Evolutionary conservation across 2,888 invertebrate species (phyloP).

Genomic region (Phymatocera aterrima): DNA sequence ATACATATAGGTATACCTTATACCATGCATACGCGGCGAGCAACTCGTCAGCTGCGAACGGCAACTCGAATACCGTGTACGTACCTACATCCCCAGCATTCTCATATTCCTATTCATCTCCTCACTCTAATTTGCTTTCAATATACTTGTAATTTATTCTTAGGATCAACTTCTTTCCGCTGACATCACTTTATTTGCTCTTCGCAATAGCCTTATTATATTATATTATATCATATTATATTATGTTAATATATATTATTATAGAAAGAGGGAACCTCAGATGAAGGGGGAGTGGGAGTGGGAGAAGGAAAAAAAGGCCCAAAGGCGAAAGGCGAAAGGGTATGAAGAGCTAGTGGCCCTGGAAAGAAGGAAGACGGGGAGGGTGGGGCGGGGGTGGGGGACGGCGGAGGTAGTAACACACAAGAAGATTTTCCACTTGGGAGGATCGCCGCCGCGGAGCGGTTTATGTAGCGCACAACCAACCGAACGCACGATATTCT

Average conservation of each 20-base stretch:
- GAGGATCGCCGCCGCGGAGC: not conserved
- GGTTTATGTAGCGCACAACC: not conserved
- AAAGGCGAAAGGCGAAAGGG: slow-evolving; percentile 3
- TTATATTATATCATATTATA: too few relatives aligned
- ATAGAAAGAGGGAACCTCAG: too few relatives aligned
- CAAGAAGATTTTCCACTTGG: slow-evolving; percentile 42
- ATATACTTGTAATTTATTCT: too few relatives aligned
- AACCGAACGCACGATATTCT: not conserved
- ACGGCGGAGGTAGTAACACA: not conserved
- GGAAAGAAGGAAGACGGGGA: too few relatives aligned
- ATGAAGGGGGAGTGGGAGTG: too few relatives aligned
- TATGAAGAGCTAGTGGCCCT: not conserved
- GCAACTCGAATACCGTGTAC: not conserved
- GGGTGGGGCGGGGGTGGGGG: not conserved
- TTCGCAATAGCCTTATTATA: too few relatives aligned
- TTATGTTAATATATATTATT: too few relatives aligned
- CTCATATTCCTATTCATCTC: not conserved
- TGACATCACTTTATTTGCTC: too few relatives aligned
- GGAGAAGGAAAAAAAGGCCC: not conserved
- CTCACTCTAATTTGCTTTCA: not conserved
- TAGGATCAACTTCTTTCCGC: too few relatives aligned
- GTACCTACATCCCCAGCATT: not conserved
- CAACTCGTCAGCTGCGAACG: not conserved
- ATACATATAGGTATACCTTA: too few relatives aligned
- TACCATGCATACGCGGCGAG: not conserved